Percentiles rank a stretch among this genome's conserved stretches.
These are phyloP conservation scores for Pristionchus exspectatus DNA, from an alignment of 2,888 invertebrate genomes.

Conservation along the genomic window DNA sequence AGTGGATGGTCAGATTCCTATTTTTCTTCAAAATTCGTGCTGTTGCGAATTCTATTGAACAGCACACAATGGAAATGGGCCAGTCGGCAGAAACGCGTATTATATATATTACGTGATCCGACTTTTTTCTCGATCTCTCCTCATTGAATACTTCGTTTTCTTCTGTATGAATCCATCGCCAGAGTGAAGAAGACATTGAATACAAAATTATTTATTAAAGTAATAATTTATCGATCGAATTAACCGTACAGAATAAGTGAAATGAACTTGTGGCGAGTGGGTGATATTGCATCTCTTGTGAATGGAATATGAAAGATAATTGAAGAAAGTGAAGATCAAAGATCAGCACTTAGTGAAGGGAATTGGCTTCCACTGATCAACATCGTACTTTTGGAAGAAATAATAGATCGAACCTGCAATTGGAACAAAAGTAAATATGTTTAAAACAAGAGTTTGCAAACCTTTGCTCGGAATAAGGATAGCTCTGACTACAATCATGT, in stretches of 20 bases:
- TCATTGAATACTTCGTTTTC: too few species aligned
- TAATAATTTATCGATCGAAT: not conserved
- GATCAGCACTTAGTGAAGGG: constrained; percentile 48
- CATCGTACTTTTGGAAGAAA: constrained; percentile 33
- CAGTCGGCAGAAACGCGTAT: too few species aligned
- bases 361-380: not conserved
- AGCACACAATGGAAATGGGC: too few species aligned
- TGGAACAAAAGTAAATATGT: not conserved
- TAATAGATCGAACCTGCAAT: constrained; percentile 45
- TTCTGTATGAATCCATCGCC: too few species aligned
- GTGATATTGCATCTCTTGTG: constrained; percentile 22
- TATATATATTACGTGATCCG: too few species aligned
- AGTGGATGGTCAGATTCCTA: too few species aligned
- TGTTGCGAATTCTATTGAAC: too few species aligned
- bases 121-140: too few species aligned
- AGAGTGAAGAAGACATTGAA: too few species aligned
- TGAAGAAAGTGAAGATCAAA: not conserved
- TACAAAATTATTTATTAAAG: too few species aligned
- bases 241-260: constrained; percentile 29
- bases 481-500: constrained; percentile 31
- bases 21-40: too few species aligned
- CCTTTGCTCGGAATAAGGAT: constrained; percentile 13
- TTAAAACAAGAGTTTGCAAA: not conserved
- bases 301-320: not conserved
- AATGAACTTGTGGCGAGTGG: constrained; percentile 11